These are phyloP conservation scores for Aphaenogaster floridana DNA, from an alignment of 1,140 invertebrate genomes.

Conservation along the genomic window DNA sequence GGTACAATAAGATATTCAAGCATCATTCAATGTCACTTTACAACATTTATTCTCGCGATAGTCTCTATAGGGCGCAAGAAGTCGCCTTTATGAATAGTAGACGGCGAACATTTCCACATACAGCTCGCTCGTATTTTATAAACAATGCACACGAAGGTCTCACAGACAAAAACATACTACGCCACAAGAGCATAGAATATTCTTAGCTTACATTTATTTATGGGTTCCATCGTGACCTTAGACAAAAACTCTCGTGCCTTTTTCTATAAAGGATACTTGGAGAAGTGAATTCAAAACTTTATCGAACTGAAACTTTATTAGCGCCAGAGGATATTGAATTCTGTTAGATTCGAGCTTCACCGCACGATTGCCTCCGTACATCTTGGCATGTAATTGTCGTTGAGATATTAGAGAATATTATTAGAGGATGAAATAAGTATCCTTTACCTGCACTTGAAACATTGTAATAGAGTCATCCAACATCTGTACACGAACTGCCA, in stretches of 20 bases:
- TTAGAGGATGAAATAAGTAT: background rate
- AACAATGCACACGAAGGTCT: background rate
- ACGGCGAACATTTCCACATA: constrained; percentile 4
- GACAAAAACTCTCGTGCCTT: background rate
- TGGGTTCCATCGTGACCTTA: background rate
- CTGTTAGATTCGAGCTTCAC: background rate
- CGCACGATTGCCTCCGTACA: background rate
- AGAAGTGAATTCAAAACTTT: background rate
- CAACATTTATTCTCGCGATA: background rate
- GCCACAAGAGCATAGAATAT: constrained; percentile 7
- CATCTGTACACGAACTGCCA: constrained; percentile 95
- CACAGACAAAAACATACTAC: background rate
- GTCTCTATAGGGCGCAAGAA: background rate
- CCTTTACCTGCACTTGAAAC: constrained; percentile 95
- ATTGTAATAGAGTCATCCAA: constrained; percentile 95
- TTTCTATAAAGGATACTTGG: background rate
- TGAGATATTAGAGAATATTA: background rate
- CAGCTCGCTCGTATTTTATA: background rate
- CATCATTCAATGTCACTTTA: constrained; percentile 34
- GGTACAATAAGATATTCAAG: constrained; percentile 39
- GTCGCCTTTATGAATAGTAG: background rate
- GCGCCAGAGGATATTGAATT: background rate
- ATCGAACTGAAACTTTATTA: background rate
- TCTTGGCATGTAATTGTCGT: background rate
- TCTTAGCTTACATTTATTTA: constrained; percentile 16